Evolutionary conservation across 2,888 invertebrate genomes (phyloP).

Genomic region (Deilephila elpenor): DNA sequence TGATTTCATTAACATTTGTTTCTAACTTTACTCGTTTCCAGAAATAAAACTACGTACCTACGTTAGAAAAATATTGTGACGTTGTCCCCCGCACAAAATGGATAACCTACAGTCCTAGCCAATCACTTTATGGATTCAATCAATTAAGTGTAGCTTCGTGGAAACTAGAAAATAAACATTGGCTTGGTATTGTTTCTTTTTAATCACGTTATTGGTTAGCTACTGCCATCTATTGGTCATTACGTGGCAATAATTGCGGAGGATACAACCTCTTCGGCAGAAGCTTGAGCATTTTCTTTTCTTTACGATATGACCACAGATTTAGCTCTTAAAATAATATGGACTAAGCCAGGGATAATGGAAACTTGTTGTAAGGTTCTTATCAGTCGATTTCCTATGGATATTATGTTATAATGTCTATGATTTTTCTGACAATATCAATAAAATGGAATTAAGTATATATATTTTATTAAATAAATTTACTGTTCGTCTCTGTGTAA

Average conservation of each 20-base stretch:
- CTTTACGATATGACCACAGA: not conserved
- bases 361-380: too few species aligned
- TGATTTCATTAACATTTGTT: too few species aligned
- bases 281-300: not conserved
- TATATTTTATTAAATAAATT: too few species aligned
- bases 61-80: not conserved
- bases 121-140: constrained; percentile 20
- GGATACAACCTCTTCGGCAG: not conserved
- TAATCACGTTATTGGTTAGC: not conserved
- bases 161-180: constrained; percentile 1
- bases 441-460: too few species aligned
- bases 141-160: constrained; percentile 9
- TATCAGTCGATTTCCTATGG: too few species aligned
- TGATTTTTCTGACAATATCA: too few species aligned
- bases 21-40: too few species aligned
- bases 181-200: not conserved
- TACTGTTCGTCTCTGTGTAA: too few species aligned
- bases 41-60: not conserved
- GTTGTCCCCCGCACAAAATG: not conserved
- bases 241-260: not conserved
- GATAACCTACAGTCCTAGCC: not conserved
- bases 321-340: too few species aligned
- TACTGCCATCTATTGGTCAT: not conserved
- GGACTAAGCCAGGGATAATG: too few species aligned
- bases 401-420: too few species aligned